phyloP scores from a whole-genome alignment of 2,888 invertebrate species.

The Ommatoiulus sabulosus region DNA sequence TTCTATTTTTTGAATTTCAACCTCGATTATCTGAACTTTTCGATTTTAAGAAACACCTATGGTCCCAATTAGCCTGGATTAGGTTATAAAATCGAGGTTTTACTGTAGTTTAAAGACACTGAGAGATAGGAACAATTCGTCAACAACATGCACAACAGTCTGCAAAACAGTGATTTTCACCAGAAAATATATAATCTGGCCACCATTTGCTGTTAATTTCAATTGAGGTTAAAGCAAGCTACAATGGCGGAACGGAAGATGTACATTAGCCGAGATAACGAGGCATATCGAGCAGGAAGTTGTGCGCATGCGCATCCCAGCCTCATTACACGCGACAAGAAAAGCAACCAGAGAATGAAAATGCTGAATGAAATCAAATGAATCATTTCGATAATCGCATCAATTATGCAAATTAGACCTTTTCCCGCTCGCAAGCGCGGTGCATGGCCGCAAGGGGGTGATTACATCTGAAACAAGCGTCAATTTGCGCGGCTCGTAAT shows the following conservation, averaged over 20 bases:
- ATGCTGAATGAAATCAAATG: neutral
- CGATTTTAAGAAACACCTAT: too few species aligned
- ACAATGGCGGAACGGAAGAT: neutral
- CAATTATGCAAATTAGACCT: conserved; percentile 1
- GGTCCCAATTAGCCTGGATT: too few species aligned
- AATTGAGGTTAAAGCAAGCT: too few species aligned
- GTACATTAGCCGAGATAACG: neutral
- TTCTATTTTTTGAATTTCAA: too few species aligned
- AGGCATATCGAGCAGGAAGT: neutral
- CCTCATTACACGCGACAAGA: neutral
- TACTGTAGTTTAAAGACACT: too few species aligned
- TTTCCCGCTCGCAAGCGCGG: neutral
- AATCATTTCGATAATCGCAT: conserved; percentile 1
- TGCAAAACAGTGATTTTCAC: too few species aligned
- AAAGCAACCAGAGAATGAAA: neutral
- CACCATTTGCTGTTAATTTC: too few species aligned
- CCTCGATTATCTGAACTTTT: too few species aligned
- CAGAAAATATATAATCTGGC: too few species aligned
- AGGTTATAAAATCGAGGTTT: too few species aligned
- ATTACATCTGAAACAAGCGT: neutral
- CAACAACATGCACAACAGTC: too few species aligned
- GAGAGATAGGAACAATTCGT: too few species aligned
- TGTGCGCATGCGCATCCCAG: neutral
- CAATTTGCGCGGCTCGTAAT: neutral
- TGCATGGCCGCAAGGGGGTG: neutral